Base-by-base conservation (phyloP, 2,888 invertebrate genomes). In the Lycophotia porphyrea region DNA sequence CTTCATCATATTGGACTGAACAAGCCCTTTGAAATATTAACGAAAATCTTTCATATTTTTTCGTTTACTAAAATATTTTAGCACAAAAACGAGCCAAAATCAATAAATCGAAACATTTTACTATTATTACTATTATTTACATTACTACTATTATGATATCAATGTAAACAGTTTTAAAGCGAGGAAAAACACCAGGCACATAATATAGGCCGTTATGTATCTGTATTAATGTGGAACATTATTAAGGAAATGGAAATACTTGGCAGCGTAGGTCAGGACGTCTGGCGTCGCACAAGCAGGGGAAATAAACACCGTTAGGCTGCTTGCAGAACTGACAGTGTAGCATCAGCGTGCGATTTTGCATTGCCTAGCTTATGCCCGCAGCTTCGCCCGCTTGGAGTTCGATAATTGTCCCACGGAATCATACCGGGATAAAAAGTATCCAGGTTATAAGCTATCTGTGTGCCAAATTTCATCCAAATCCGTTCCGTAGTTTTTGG, bases 221-320 rank as follows among this genome's bases (percentile, higher is more conserved):
- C 49, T 64, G 60, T 76, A 70, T 75, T 78, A 83, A 86, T 78
- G 80, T 65, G 76, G 76, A 84, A 69, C 69, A 77, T 87, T 58
- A 82, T 76, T 74, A 78, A 82, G 87, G 84, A 87, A 88, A 85
- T 81, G 82, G 78, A 78, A 76, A 89, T 87, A 87, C 86, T 89
- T 88, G 87, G 85, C 89, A 82, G 63, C 84, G 79, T 87, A 89
- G 90, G 90, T 89, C 88, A 85, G 86, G 84, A 84, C 78, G 85
- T 78, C 82, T 84, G 88, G 88, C 90, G 86, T 82, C 69, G 71
- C 65, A 71, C 80, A 74, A 71, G 74, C 73, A 81, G 75, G 77
- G 87, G 76, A 88, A 79, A 88, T 82, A 85, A 82, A 87, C 84
- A 87, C 70, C 70, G 36, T 80, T 80, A 86, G 81, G 81, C 75